A percentile compares a stretch with the other conserved stretches of the same genome.
These are phyloP conservation scores for Tichodroma muraria DNA, from an alignment of 2,113 vertebrate genomes.

Conservation along the genomic window DNA sequence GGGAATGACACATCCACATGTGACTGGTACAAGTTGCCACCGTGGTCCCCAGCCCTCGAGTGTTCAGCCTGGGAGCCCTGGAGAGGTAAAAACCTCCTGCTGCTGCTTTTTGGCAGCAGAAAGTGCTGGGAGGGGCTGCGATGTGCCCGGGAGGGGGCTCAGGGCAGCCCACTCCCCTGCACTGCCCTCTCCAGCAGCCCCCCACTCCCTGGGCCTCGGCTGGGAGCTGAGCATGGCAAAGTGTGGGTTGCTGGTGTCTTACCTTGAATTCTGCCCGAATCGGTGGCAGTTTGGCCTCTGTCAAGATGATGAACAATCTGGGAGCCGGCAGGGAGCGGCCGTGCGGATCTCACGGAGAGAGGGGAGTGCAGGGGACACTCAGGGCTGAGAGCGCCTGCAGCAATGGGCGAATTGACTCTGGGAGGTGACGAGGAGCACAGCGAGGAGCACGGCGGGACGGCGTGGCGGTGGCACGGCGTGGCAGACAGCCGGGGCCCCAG, in stretches of 20 bases:
- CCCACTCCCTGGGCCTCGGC: not conserved
- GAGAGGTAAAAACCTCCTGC: not conserved
- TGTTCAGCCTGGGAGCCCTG: not conserved
- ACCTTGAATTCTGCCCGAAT: not conserved
- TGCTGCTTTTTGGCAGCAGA: not conserved
- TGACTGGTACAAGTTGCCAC: not conserved
- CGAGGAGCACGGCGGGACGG: not conserved
- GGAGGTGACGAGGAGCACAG: not conserved
- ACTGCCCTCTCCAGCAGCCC: not conserved
- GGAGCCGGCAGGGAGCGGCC: not conserved
- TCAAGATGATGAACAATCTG: not conserved
- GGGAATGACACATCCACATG: not conserved
- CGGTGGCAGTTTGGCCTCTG: not conserved
- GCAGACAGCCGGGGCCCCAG: not conserved
- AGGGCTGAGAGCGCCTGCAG: not conserved
- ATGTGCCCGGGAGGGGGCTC: not conserved
- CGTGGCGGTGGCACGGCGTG: rapidly evolving
- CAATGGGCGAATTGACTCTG: not conserved
- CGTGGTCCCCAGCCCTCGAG: rapidly evolving
- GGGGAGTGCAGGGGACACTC: not conserved
- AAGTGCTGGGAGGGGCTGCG: not conserved
- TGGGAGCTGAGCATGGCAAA: not conserved
- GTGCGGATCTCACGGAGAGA: not conserved
- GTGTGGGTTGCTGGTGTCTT: not conserved
- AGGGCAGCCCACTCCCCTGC: not conserved